A percentile compares a stretch with the other conserved stretches of the same genome.
These are phyloP conservation scores for Delphinapterus leucas DNA, from an alignment of 2,113 vertebrate species.

Conservation along the genomic window DNA sequence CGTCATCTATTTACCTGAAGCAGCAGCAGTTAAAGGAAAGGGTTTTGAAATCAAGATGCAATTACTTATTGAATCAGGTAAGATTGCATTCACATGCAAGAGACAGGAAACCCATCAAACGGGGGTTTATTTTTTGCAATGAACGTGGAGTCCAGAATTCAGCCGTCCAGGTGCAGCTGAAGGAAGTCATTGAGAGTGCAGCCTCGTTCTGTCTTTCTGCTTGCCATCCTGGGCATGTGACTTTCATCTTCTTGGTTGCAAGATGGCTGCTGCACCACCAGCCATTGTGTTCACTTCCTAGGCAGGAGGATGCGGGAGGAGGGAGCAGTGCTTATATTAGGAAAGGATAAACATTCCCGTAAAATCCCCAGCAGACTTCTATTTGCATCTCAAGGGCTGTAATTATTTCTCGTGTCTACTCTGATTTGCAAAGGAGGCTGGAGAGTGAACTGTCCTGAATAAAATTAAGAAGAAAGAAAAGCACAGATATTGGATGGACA, in stretches of 20 bases:
- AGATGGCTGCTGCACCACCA: conserved; percentile 6
- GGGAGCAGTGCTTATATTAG: not conserved
- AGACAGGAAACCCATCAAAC: not conserved
- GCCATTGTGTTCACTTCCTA: not conserved
- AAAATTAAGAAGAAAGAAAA: not conserved
- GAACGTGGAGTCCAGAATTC: not conserved
- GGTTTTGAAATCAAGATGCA: conserved; percentile 41
- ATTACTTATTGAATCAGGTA: conserved; percentile 37
- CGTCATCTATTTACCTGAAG: not conserved
- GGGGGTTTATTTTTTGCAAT: not conserved
- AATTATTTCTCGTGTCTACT: not conserved
- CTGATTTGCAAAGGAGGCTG: not conserved
- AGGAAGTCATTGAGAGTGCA: fast-evolving
- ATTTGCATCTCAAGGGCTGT: not conserved
- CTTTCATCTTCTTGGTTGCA: not conserved
- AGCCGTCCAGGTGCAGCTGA: not conserved
- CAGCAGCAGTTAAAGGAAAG: not conserved
- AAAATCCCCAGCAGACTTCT: not conserved
- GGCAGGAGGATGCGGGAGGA: not conserved
- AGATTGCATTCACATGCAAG: conserved; percentile 33
- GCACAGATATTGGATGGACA: not conserved
- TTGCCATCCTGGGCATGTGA: fast-evolving
- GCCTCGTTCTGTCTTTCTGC: not conserved
- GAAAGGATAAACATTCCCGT: not conserved
- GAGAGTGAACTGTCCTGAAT: not conserved